phyloP scores from a whole-genome alignment of 2,797 vertebrate species.

The Esox masquinongy region DNA sequence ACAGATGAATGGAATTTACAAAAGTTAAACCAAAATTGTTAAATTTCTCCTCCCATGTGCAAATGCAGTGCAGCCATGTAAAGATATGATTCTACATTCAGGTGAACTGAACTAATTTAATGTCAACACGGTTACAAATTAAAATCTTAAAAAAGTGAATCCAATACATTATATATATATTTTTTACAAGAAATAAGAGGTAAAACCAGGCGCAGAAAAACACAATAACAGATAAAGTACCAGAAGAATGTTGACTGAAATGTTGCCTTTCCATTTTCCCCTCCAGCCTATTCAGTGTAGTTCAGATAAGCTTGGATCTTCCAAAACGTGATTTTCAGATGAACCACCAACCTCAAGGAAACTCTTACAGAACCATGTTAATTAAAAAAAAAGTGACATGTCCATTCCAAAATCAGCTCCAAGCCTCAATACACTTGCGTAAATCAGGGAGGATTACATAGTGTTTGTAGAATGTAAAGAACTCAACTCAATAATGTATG shows the following conservation, averaged over 20 bases:
- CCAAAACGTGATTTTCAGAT: background rate
- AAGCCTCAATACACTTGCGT: background rate
- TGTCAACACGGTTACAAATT: slow-evolving; percentile 26
- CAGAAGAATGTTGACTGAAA: background rate
- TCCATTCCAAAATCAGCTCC: background rate
- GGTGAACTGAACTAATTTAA: slow-evolving; percentile 35
- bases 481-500: background rate
- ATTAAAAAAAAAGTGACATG: background rate
- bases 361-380: background rate
- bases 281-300: background rate
- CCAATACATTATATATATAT: slow-evolving; percentile 17
- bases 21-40: slow-evolving; percentile 40
- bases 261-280: background rate
- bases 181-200: slow-evolving; percentile 21
- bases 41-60: slow-evolving; percentile 40
- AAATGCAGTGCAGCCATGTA: slow-evolving; percentile 33
- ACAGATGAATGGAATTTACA: slow-evolving; percentile 42
- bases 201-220: background rate
- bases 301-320: background rate
- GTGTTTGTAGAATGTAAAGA: background rate
- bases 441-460: background rate
- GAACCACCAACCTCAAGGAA: background rate
- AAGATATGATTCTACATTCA: slow-evolving; percentile 26
- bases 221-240: background rate
- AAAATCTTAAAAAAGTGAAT: slow-evolving; percentile 30